Percentiles rank a stretch among this genome's conserved stretches.
These are phyloP conservation scores for Benitochromis conjunctus DNA, from an alignment of 2,113 vertebrate genomes.

Conservation along the genomic window DNA sequence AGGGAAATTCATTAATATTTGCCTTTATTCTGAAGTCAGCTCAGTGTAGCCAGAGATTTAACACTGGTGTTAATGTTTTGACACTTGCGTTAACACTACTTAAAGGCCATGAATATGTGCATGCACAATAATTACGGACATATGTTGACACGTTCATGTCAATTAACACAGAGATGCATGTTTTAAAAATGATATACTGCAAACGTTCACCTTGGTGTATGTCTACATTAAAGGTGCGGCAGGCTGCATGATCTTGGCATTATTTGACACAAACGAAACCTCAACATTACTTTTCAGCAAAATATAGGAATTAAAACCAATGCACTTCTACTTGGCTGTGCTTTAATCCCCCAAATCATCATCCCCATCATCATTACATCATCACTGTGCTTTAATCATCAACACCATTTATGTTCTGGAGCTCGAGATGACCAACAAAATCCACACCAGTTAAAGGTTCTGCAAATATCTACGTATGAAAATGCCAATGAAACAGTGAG, in stretches of 20 bases:
- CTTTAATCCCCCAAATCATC: not conserved
- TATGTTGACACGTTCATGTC: not conserved
- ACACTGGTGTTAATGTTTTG: not conserved
- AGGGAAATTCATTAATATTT: not conserved
- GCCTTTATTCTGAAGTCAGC: not conserved
- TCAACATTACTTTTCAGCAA: not conserved
- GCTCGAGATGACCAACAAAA: not conserved
- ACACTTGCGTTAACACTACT: not conserved
- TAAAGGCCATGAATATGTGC: not conserved
- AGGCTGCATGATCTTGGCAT: not conserved
- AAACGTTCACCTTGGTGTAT: not conserved
- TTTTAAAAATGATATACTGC: not conserved
- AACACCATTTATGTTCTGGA: not conserved
- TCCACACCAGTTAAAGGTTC: accelerated
- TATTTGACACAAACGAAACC: not conserved
- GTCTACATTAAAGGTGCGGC: not conserved
- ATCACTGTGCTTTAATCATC: not conserved
- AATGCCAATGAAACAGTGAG: not conserved
- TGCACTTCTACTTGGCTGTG: not conserved
- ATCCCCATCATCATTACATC: not conserved
- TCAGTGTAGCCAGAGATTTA: not conserved
- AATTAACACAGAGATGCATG: not conserved
- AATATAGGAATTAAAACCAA: not conserved
- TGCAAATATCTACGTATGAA: accelerated
- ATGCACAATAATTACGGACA: not conserved